Base-by-base conservation (phyloP, 1,140 invertebrate genomes). In the Atta texana region DNA sequence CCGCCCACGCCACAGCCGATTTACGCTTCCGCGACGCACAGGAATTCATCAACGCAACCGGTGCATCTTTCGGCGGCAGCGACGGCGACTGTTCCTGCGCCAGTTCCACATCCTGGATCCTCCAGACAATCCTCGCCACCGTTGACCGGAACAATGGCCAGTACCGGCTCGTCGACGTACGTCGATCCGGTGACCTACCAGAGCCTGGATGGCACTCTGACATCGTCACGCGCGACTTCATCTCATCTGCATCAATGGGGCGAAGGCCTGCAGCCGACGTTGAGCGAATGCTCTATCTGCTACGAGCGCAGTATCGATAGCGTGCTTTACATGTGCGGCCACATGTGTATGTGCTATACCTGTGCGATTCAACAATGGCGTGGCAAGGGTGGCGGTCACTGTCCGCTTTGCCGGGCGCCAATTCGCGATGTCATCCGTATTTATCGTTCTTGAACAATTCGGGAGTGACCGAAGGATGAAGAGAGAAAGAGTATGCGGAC, bases 301-400 rank as follows among this genome's bases (percentile, higher is more conserved):
- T 99, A 98, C 93, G 99, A 99, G 94, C 97, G 98, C 90, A 96
- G 97, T 74, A 98, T 99, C 68, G 98, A 99, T 94, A 98, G 98
- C 90, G 99, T 99, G 28, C 95, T 99, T 24, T 99, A 99, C 93
- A 98, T 98, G 95, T 99, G 99, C 94, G 99, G 99, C 57, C 99
- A 99, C 95, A 99, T 99, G 98, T 99, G 99, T 93, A 99, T 99
- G 98, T 99, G 99, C 94, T 99, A 98, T 92, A 96, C 98, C n/a
- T 99, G 99, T 95, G 98, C 98, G 2, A 96, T 98, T 18, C 97
- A 98, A 90, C 98, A 99, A 92, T 99, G 98, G 97, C 96, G 97
- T 59, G 97, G 98, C 24, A 98, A 98, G 91, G 98, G 98, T 0
- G 98, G 98, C 57, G 98, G 98, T 2, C 97, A 98, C 89, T 99